These are phyloP conservation scores for Actinemys pallida DNA, from an alignment of 2,113 vertebrate genomes.

Conservation along the genomic window DNA sequence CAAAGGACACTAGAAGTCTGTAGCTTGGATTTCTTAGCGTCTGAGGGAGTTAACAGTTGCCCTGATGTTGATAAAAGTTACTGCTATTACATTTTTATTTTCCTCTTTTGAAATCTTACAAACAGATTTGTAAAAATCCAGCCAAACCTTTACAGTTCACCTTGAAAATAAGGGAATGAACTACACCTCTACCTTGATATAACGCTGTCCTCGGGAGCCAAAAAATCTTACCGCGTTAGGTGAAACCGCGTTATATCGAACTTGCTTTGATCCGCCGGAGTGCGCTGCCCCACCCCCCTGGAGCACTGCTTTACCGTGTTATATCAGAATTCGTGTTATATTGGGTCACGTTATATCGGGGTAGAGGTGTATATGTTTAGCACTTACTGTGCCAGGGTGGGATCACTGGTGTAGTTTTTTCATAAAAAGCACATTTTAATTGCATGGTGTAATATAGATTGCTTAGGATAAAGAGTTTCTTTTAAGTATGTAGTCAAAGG, in stretches of 20 bases:
- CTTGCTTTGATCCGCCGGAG: no score
- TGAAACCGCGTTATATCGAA: no score
- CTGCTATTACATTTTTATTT: background rate
- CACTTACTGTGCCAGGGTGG: background rate
- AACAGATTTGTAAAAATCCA: background rate
- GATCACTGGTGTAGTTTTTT: background rate
- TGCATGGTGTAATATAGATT: background rate
- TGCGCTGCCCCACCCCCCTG: no score
- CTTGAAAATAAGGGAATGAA: background rate
- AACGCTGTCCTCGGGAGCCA: no score
- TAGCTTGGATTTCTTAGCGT: background rate
- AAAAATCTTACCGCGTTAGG: no score
- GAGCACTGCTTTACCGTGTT: no score
- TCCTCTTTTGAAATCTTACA: rapidly evolving
- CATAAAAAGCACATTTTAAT: background rate
- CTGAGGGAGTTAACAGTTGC: background rate
- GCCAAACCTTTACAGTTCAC: rapidly evolving
- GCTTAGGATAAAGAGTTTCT: background rate
- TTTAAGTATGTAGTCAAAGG: background rate
- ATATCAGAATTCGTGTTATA: no score
- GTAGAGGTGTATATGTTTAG: background rate
- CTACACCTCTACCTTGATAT: no score
- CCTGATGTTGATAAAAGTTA: background rate
- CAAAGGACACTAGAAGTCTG: background rate
- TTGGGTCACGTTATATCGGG: no score